Evolutionary conservation across 2,797 vertebrate species (phyloP).

Genomic region (Microctenopoma lineatum): DNA sequence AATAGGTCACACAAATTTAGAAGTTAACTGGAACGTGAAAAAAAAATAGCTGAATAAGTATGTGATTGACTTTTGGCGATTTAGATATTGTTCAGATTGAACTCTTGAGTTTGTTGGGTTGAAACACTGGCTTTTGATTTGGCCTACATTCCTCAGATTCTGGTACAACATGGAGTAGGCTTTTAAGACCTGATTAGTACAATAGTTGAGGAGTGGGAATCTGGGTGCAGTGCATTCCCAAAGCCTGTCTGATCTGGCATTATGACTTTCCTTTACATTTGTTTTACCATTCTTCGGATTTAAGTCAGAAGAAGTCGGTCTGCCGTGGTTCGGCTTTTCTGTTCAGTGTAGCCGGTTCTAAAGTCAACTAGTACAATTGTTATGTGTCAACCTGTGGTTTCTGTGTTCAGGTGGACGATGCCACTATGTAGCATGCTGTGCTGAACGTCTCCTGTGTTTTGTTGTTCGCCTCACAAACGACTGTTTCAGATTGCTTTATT

Average conservation of each 20-base stretch:
- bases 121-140: conserved; percentile 76
- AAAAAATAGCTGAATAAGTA: background rate
- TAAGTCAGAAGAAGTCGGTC: background rate
- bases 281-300: conserved; percentile 14
- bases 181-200: conserved; percentile 85
- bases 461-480: conserved; percentile 40
- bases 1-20: background rate
- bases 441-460: conserved; percentile 18
- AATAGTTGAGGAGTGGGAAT: conserved; percentile 77
- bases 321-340: background rate
- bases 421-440: conserved; percentile 26
- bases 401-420: background rate
- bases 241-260: conserved; percentile 81
- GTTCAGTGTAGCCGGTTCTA: background rate
- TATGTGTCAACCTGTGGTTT: background rate
- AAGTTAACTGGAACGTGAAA: background rate
- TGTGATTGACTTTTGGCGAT: conserved; percentile 47
- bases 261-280: conserved; percentile 71
- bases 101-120: conserved; percentile 64
- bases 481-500: conserved; percentile 52
- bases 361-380: background rate
- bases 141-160: conserved; percentile 88
- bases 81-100: conserved; percentile 51
- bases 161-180: conserved; percentile 84
- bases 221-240: conserved; percentile 69